These are phyloP conservation scores for Myioborus melanocephalus DNA, from an alignment of 2,797 vertebrate species.

Conservation along the genomic window DNA sequence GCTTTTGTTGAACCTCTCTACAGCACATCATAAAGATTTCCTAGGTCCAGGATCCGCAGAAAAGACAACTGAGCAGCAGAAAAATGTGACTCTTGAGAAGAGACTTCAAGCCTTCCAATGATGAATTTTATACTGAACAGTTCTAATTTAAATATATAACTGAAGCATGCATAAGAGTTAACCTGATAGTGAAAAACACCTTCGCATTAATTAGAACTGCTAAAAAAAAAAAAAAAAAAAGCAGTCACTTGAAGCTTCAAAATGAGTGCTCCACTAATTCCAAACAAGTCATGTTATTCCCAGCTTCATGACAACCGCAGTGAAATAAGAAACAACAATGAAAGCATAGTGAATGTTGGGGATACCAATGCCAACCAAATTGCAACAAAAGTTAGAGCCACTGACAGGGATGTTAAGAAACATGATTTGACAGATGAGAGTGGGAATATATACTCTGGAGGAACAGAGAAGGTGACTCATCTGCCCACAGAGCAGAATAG, in stretches of 20 bases:
- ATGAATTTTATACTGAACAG: neutral
- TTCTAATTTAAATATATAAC: neutral
- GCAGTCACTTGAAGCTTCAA: conserved; percentile 25
- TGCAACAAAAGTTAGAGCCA: conserved; percentile 60
- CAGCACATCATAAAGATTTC: neutral
- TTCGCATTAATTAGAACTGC: neutral
- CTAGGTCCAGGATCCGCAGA: neutral
- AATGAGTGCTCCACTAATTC: conserved; percentile 74
- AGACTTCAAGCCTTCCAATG: neutral
- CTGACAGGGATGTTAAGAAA: neutral
- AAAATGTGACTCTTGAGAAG: conserved; percentile 33
- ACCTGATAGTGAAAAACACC: neutral
- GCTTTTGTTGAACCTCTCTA: neutral
- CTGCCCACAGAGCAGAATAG: conserved; percentile 75
- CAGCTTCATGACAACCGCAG: conserved; percentile 75
- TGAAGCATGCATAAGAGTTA: conserved; percentile 29
- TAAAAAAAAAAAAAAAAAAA: neutral
- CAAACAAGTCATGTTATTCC: conserved; percentile 71
- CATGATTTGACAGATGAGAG: conserved; percentile 52
- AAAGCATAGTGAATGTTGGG: conserved; percentile 71
- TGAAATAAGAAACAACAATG: conserved; percentile 86
- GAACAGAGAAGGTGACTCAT: conserved; percentile 54
- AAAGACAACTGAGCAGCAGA: neutral
- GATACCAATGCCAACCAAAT: conserved; percentile 92
- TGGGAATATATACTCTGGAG: conserved; percentile 60